Evolutionary conservation across 2,888 invertebrate genomes (phyloP), one percentile per base, ranked within the genome.

Genomic region (Tetanocera ferruginea): DNA sequence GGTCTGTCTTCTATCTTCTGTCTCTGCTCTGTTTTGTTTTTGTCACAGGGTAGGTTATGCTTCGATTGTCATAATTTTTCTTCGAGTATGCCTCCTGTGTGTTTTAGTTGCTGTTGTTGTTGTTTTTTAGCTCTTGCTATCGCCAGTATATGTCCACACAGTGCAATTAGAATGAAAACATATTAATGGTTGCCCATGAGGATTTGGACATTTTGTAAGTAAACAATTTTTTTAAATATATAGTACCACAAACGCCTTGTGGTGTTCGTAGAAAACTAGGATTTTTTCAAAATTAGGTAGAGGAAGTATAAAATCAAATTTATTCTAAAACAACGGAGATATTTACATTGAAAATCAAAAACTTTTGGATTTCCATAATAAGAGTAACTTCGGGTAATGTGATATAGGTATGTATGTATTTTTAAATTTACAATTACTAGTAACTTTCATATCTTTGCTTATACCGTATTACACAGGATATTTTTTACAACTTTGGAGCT

Each of bases 21-120:
- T 62, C 28, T 8, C 31, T n/a, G 31, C 0, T 62, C 64, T 11
- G 51, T 75, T 8, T 34, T 34, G 11, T 75, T 66, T 34, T 60
- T 60, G 17, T 67, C 55, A 9, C 67, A 31, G 37, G 67, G 55
- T 55, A 67, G 55, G 75, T 67, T 66, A 55, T 8, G 28, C 60
- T 60, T 14, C 34, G 28, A 34, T 52, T 66, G 52, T 62, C 23
- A 34, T 66, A 66, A 66, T 66, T 75, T 66, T 75, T 66, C 74
- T 31, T 52, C 23, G 55, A 64, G 66, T 51, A 52, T 66, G 75
- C 31, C 75, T 55, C 75, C 52, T 66, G 67, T 55, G 75, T 51
- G 23, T 64, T 52, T 6, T 25, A 43, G n/a, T 34, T 55, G 55
- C 34, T 57, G 52, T 52, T 55, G 55, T 55, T 57, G 52, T 52